These are phyloP conservation scores for Mareca penelope DNA, from an alignment of 2,797 vertebrate genomes.

Conservation along the genomic window DNA sequence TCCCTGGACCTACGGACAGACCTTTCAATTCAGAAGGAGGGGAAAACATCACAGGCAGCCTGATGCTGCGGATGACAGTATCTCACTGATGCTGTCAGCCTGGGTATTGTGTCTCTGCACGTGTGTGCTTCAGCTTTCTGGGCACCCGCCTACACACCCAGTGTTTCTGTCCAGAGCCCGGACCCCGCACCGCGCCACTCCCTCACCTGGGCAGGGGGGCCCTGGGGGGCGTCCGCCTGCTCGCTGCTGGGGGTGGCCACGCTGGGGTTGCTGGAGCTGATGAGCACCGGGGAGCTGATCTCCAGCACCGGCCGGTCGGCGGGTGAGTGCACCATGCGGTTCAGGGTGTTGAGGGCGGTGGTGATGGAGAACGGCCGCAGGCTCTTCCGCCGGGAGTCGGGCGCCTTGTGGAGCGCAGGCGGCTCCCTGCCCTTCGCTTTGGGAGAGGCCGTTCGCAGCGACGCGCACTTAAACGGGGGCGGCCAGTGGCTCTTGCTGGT, in stretches of 20 bases:
- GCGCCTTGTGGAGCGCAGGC: slow-evolving; percentile 56
- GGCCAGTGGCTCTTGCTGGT: slow-evolving; percentile 66
- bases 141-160: background rate
- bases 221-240: slow-evolving; percentile 44
- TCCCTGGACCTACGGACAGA: background rate
- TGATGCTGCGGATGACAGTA: background rate
- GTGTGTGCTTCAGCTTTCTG: slow-evolving; percentile 1
- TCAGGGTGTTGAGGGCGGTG: slow-evolving; percentile 81
- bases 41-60: background rate
- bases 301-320: slow-evolving; percentile 64
- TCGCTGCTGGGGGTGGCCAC: slow-evolving; percentile 68
- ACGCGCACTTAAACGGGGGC: slow-evolving; percentile 16
- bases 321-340: slow-evolving; percentile 80
- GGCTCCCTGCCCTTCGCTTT: slow-evolving; percentile 41
- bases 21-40: background rate
- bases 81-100: background rate
- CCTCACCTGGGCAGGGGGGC: slow-evolving; percentile 77
- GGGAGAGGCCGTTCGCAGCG: slow-evolving; percentile 45
- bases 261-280: slow-evolving; percentile 82
- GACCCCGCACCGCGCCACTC: background rate
- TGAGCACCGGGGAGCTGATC: slow-evolving; percentile 80
- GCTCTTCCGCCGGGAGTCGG: slow-evolving; percentile 77
- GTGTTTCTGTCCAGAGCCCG: background rate
- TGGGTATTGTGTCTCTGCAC: background rate
- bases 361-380: slow-evolving; percentile 82